Evolutionary conservation across 2,888 invertebrate species (phyloP).

Genomic region (Calliopum simillimum): DNA sequence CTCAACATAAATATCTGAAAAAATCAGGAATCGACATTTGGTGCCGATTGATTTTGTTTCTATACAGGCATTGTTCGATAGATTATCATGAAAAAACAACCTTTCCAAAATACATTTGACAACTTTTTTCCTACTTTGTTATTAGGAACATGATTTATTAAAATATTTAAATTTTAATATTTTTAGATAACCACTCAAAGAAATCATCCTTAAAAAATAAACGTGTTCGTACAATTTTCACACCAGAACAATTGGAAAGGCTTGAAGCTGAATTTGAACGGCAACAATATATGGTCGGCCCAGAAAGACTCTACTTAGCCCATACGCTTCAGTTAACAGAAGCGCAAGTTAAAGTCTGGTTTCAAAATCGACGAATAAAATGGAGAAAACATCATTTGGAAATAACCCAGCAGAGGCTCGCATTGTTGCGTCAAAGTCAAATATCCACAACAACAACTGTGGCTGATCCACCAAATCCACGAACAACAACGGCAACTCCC

Average conservation of each 20-base stretch:
- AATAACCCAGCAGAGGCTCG: slow-evolving; percentile 88
- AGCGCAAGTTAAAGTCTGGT: slow-evolving; percentile 88
- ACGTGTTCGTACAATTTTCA: slow-evolving; percentile 94
- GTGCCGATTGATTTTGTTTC: no score
- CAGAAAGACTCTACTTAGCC: slow-evolving; percentile 91
- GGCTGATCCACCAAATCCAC: slow-evolving; percentile 33
- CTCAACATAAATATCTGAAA: no score
- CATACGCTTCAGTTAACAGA: slow-evolving; percentile 66
- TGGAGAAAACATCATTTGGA: slow-evolving; percentile 96
- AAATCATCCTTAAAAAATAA: slow-evolving; percentile 75
- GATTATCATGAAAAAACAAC: no score
- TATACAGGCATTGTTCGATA: no score
- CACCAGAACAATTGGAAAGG: slow-evolving; percentile 93
- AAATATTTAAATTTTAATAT: background rate
- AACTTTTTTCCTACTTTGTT: background rate
- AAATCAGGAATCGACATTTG: no score
- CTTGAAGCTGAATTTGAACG: slow-evolving; percentile 94
- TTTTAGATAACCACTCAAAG: slow-evolving; percentile 64
- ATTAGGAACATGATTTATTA: background rate
- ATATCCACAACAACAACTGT: slow-evolving; percentile 50
- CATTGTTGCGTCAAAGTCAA: slow-evolving; percentile 67
- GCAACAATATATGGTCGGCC: slow-evolving; percentile 98
- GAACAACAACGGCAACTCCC: slow-evolving; percentile 44
- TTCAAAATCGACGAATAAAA: slow-evolving; percentile 89
- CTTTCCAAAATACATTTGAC: no score